A percentile compares a stretch with the other conserved stretches of the same genome.
phyloP scores from a whole-genome alignment of 2,113 vertebrate species.

The Alligator sinensis region DNA sequence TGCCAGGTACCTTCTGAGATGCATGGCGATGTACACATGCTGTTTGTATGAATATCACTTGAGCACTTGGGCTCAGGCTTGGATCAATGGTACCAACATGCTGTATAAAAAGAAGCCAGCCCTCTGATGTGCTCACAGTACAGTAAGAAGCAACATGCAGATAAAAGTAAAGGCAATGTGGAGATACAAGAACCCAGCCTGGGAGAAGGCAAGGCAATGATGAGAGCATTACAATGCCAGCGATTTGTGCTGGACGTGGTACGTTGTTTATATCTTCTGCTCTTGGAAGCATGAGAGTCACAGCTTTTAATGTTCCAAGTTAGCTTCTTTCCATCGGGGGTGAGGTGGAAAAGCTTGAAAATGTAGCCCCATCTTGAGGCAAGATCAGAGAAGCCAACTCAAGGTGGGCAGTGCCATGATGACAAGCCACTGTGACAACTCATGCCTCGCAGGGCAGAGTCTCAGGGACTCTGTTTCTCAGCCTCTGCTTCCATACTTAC shows the following conservation, averaged over 20 bases:
- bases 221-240: background rate
- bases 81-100: background rate
- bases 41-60: background rate
- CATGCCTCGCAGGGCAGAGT: background rate
- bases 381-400: background rate
- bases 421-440: background rate
- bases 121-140: too few species aligned
- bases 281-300: background rate
- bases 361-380: background rate
- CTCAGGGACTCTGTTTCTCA: background rate
- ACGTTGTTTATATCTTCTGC: background rate
- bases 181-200: background rate
- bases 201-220: background rate
- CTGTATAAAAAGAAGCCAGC: background rate
- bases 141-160: too few species aligned
- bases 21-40: background rate
- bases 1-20: background rate
- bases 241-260: background rate
- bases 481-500: background rate
- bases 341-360: background rate
- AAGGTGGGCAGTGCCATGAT: too few species aligned
- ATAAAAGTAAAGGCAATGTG: background rate
- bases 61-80: background rate
- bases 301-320: too few species aligned
- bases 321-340: background rate